Percentiles rank a stretch among this genome's conserved stretches.
Evolutionary conservation across 2,888 invertebrate species (phyloP).

Genomic region (Agrilus mali): DNA sequence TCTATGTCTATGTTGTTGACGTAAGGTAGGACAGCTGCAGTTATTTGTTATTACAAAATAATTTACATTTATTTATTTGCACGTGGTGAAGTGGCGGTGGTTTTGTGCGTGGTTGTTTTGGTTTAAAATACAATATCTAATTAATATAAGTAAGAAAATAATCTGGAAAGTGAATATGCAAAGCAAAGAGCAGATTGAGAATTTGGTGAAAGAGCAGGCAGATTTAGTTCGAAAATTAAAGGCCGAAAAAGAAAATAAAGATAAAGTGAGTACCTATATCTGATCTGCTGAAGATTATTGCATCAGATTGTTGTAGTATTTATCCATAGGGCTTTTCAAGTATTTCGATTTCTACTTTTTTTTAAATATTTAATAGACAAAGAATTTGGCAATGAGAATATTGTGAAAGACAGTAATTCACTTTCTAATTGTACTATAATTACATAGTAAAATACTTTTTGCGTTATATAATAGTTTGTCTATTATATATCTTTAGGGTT

Average conservation of each 20-base stretch:
- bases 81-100: too few relatives aligned
- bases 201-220: constrained; percentile 59
- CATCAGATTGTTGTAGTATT: constrained; percentile 6
- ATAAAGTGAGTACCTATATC: constrained; percentile 45
- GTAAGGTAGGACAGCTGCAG: too few relatives aligned
- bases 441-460: neutral
- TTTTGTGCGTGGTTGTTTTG: too few relatives aligned
- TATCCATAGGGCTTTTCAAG: neutral
- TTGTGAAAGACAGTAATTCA: neutral
- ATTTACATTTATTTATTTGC: too few relatives aligned
- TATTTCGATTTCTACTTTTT: neutral
- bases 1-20: too few relatives aligned
- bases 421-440: neutral
- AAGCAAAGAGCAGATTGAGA: constrained; percentile 39
- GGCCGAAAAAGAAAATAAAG: constrained; percentile 62
- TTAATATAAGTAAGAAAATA: too few relatives aligned
- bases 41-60: too few relatives aligned
- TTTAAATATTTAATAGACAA: too few relatives aligned
- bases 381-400: too few relatives aligned
- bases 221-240: constrained; percentile 73
- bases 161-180: constrained; percentile 17
- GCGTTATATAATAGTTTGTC: constrained; percentile 1
- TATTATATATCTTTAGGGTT: constrained; percentile 7
- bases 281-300: constrained; percentile 9
- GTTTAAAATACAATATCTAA: too few relatives aligned